These are phyloP conservation scores for Macropis europaea DNA, from an alignment of 2,888 invertebrate genomes.

Conservation along the genomic window DNA sequence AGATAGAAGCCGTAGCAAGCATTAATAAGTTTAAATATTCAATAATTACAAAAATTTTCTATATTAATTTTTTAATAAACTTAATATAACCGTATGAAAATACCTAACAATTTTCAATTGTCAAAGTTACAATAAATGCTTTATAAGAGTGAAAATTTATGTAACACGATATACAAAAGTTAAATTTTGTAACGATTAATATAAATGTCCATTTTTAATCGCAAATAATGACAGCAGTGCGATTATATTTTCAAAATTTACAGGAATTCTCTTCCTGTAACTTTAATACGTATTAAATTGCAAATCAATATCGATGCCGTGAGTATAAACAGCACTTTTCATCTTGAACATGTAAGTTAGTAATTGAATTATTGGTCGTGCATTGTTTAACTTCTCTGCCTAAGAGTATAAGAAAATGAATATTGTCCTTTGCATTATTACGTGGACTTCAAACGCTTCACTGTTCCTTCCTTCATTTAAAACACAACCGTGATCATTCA, in stretches of 20 bases:
- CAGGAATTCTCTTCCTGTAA: no score
- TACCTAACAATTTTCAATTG: neutral
- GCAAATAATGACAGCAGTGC: neutral
- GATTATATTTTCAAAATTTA: neutral
- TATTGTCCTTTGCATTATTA: conserved; percentile 40
- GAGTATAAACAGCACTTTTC: conserved; percentile 15
- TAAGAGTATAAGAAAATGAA: conserved; percentile 61
- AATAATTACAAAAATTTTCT: neutral
- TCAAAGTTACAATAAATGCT: neutral
- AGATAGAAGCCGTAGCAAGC: neutral
- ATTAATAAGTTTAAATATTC: neutral
- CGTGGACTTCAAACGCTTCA: conserved; percentile 3
- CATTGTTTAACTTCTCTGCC: conserved; percentile 40
- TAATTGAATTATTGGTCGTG: conserved; percentile 50
- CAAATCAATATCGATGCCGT: conserved; percentile 12
- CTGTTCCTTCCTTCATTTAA: conserved; percentile 8
- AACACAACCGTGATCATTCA: conserved; percentile 38
- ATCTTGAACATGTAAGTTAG: conserved; percentile 25
- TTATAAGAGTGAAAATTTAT: neutral
- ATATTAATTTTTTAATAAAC: neutral
- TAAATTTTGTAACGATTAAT: neutral
- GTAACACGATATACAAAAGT: neutral
- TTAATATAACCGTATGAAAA: neutral
- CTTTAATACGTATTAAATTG: no score
- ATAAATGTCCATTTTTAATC: conserved; percentile 8